These are phyloP conservation scores for Acromyrmex charruanus DNA, from an alignment of 1,140 invertebrate species.

Conservation along the genomic window DNA sequence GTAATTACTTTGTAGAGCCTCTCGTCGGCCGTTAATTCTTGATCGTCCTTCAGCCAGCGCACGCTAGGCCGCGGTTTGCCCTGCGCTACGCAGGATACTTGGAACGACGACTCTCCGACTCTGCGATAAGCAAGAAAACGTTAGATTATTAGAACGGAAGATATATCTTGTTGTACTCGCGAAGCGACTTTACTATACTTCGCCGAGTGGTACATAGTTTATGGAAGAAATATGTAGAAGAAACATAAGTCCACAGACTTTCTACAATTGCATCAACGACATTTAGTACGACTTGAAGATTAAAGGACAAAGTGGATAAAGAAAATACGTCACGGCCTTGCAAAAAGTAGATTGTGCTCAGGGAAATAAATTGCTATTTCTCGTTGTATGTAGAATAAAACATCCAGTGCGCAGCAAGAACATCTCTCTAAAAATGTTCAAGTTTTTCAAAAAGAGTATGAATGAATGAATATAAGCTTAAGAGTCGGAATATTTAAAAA, in stretches of 20 bases:
- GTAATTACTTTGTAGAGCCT: constrained; percentile 94
- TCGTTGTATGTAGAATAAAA: background rate
- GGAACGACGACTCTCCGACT: constrained; percentile 93
- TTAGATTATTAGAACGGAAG: constrained; percentile 55
- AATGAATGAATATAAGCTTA: background rate
- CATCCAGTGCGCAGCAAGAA: background rate
- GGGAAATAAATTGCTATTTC: constrained; percentile 2
- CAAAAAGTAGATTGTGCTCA: constrained; percentile 32
- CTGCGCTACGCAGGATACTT: constrained; percentile 93
- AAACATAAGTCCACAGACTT: constrained; percentile 32
- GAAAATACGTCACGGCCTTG: background rate
- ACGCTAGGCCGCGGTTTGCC: constrained; percentile 95
- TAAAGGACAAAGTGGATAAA: constrained; percentile 27
- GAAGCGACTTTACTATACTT: constrained; percentile 15
- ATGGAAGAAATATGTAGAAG: background rate
- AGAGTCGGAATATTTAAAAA: background rate
- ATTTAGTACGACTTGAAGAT: constrained; percentile 25
- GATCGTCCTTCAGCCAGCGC: constrained; percentile 95
- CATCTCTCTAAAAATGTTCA: background rate
- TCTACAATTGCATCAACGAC: constrained; percentile 29
- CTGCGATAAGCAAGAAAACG: constrained; percentile 80
- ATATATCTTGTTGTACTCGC: constrained; percentile 45
- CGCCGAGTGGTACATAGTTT: background rate
- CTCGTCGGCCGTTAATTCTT: constrained; percentile 91
- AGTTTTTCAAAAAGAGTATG: too few relatives aligned